Evolutionary conservation across 2,113 vertebrate genomes (phyloP).

Genomic region (Fregetta grallaria): DNA sequence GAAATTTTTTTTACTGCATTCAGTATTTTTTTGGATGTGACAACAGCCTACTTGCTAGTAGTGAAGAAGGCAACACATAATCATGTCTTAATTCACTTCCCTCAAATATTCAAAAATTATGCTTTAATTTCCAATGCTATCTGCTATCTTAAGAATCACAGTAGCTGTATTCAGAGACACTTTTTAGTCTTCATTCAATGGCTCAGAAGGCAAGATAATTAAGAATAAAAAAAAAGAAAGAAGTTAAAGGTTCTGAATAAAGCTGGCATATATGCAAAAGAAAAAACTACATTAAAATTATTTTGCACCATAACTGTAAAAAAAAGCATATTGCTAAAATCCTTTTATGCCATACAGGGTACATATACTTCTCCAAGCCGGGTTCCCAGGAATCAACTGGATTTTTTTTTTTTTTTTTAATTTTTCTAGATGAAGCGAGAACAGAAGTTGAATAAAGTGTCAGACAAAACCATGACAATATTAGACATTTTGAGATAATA

Average conservation of each 20-base stretch:
- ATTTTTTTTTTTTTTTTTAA: neutral
- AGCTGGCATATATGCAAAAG: neutral
- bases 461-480: neutral
- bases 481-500: neutral
- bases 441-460: neutral
- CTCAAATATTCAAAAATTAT: neutral
- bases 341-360: neutral
- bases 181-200: neutral
- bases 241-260: neutral
- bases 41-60: neutral
- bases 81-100: neutral
- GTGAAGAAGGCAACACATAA: neutral
- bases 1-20: neutral
- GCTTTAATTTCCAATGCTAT: neutral
- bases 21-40: neutral
- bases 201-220: neutral
- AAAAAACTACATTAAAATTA: neutral
- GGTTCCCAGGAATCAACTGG: neutral
- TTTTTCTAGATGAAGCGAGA: neutral
- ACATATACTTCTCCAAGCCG: neutral
- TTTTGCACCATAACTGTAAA: neutral
- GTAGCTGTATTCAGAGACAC: neutral
- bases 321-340: neutral
- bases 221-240: neutral
- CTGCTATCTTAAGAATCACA: neutral